A percentile compares a stretch with the other conserved stretches of the same genome.
Evolutionary conservation across 2,113 vertebrate genomes (phyloP).

Genomic region (Toxostoma redivivum): DNA sequence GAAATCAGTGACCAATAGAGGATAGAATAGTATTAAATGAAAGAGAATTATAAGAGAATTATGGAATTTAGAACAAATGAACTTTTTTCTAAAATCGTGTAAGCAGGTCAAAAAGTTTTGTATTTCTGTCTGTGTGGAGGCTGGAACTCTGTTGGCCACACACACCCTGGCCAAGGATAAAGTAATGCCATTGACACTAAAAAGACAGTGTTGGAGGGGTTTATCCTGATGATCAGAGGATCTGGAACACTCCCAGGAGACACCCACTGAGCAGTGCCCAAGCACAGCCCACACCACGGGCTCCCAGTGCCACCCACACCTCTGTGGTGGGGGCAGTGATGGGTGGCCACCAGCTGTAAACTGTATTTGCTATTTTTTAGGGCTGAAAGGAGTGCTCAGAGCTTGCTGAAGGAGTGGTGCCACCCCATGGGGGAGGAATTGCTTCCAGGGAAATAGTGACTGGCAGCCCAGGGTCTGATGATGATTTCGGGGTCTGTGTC

Average conservation of each 20-base stretch:
- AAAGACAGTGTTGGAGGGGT: neutral
- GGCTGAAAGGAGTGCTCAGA: rapidly evolving
- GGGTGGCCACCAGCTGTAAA: neutral
- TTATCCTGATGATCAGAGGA: neutral
- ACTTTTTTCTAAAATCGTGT: neutral
- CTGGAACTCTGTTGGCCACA: neutral
- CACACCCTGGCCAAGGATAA: neutral
- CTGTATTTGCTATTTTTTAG: neutral
- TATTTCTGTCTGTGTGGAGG: neutral
- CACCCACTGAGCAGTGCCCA: neutral
- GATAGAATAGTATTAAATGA: neutral
- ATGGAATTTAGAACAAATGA: neutral
- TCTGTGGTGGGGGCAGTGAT: rapidly evolving
- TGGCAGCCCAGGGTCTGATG: neutral
- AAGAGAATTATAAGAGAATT: neutral
- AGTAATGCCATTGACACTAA: neutral
- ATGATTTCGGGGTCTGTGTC: rapidly evolving
- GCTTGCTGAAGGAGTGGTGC: neutral
- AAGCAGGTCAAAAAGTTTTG: neutral
- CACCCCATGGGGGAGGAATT: neutral
- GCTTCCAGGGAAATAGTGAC: rapidly evolving
- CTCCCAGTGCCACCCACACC: neutral
- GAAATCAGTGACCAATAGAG: neutral
- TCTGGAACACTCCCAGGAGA: neutral
- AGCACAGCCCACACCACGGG: rapidly evolving